Conservation (phyloP, 2,797 vertebrate species). For the Atherinosoma microstoma region DNA sequence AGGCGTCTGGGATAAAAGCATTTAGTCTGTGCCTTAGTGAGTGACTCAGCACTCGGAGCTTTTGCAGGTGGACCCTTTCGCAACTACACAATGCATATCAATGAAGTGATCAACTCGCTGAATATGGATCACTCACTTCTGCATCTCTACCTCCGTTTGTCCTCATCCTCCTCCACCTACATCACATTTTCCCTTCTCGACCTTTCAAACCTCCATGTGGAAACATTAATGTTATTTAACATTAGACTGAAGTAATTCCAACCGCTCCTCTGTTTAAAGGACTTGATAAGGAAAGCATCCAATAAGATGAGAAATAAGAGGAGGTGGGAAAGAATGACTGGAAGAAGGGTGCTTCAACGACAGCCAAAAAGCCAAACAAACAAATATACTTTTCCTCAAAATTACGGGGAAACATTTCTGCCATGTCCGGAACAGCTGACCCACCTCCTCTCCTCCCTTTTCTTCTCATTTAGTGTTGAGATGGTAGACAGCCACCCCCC, state of each 20-base stretch:
- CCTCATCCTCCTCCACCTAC: constrained; percentile 16
- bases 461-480: constrained; percentile 49
- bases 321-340: constrained; percentile 6
- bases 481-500: constrained; percentile 33
- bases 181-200: constrained; percentile 32
- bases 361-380: constrained; percentile 16
- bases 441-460: constrained; percentile 32
- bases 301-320: constrained; percentile 16
- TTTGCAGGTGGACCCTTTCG: constrained; percentile 73
- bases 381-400: constrained; percentile 15
- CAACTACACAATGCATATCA: constrained; percentile 77
- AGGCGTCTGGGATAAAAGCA: constrained; percentile 79
- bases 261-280: constrained; percentile 29
- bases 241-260: constrained; percentile 33
- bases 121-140: constrained; percentile 57
- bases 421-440: constrained; percentile 22
- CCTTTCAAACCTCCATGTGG: constrained; percentile 34
- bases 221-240: constrained; percentile 35
- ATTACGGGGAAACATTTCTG: constrained; percentile 32
- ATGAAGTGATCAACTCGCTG: constrained; percentile 65
- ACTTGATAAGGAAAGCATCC: constrained; percentile 11
- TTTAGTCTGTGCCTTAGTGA: constrained; percentile 72
- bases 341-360: neutral
- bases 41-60: constrained; percentile 79
- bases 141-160: constrained; percentile 33